These are phyloP conservation scores for Larimichthys crocea DNA, from an alignment of 2,113 vertebrate genomes.

Conservation along the genomic window DNA sequence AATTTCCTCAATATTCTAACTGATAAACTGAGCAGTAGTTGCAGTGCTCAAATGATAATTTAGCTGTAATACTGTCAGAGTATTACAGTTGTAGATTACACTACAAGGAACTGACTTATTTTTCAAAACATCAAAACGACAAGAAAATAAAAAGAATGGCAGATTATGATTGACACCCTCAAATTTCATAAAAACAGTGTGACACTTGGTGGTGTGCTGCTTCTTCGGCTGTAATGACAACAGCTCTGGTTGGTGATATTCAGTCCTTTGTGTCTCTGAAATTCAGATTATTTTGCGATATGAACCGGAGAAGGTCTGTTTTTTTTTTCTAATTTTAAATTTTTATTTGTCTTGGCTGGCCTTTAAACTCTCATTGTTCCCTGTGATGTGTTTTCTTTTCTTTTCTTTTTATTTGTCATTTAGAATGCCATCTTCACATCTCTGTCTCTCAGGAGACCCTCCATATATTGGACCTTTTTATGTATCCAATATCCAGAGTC, in stretches of 20 bases:
- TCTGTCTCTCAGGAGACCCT: conserved; percentile 34
- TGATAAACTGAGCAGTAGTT: not conserved
- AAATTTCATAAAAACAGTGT: not conserved
- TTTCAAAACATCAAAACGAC: conserved; percentile 1
- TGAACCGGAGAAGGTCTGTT: not conserved
- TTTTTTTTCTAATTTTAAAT: not conserved
- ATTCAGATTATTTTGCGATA: conserved; percentile 2
- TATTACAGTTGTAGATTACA: not conserved
- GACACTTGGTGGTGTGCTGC: not conserved
- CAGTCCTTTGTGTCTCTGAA: conserved; percentile 1
- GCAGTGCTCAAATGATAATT: not conserved
- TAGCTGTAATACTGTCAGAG: not conserved
- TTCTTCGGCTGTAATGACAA: not conserved
- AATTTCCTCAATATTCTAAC: not conserved
- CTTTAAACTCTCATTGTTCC: conserved; percentile 45
- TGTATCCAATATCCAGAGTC: conserved; percentile 26
- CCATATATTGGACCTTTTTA: conserved; percentile 2
- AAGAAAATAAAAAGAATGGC: not conserved
- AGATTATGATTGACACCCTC: not conserved
- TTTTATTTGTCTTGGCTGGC: conserved; percentile 9
- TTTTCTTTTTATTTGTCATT: conserved; percentile 57
- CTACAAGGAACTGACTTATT: not conserved
- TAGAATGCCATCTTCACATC: conserved; percentile 41
- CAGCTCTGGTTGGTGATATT: not conserved
- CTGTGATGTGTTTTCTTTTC: not conserved